A percentile compares a stretch with the other conserved stretches of the same genome.
phyloP scores from a whole-genome alignment of 2,888 invertebrate species.

The Tetramorium bicarinatum region DNA sequence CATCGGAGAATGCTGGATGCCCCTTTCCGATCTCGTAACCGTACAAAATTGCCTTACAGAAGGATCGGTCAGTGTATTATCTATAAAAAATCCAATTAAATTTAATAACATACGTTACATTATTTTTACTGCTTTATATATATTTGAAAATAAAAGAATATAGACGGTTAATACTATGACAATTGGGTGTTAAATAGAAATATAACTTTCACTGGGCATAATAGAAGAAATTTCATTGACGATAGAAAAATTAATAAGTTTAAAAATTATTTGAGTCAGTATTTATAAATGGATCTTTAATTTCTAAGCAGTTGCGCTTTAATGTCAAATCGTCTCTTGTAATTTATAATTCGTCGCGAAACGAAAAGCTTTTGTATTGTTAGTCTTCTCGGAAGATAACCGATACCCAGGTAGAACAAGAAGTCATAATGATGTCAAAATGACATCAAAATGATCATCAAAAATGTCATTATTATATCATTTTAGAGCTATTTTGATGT shows the following conservation, averaged over 20 bases:
- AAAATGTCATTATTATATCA: too few relatives aligned
- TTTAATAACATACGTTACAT: neutral
- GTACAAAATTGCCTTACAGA: constrained; percentile 93
- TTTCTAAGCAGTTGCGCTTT: neutral
- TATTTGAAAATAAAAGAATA: neutral
- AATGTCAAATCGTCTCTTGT: neutral
- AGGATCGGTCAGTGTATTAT: constrained; percentile 90
- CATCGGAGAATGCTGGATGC: constrained; percentile 95
- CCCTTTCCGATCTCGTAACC: constrained; percentile 94
- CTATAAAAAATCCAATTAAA: neutral
- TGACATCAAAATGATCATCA: too few relatives aligned
- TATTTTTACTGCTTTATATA: neutral
- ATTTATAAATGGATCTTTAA: neutral
- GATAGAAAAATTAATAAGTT: neutral
- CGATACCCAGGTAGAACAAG: too few relatives aligned
- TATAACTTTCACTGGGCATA: neutral
- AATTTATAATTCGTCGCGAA: neutral
- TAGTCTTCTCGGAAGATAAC: neutral
- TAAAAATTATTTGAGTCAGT: neutral
- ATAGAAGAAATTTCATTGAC: neutral
- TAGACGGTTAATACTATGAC: neutral
- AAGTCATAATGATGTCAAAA: too few relatives aligned
- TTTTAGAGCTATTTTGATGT: too few relatives aligned
- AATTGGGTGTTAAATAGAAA: neutral
- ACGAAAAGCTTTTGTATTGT: neutral